Evolutionary conservation across 2,888 invertebrate genomes (phyloP).

Genomic region (Andrena hattorfiana): DNA sequence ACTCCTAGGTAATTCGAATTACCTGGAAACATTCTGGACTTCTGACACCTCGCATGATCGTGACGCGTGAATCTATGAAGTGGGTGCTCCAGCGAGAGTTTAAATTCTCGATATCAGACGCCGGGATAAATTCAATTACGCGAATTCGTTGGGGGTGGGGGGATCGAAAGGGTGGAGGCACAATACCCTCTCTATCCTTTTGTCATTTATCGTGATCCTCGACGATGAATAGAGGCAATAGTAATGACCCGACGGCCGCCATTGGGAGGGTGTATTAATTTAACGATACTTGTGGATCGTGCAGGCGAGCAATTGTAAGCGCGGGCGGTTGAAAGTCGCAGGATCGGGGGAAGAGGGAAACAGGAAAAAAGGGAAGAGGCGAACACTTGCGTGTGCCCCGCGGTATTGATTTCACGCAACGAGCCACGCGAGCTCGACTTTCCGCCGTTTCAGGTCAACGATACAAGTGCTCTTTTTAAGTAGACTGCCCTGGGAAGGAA

Average conservation of each 20-base stretch:
- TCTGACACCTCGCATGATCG: neutral
- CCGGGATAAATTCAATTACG: conserved; percentile 41
- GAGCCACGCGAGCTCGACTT: conserved; percentile 67
- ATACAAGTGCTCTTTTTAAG: conserved; percentile 48
- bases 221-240: conserved; percentile 14
- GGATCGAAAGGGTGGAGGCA: neutral
- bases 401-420: conserved; percentile 75
- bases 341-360: conserved; percentile 8
- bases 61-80: neutral
- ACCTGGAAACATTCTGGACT: too few species aligned
- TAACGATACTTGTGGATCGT: conserved; percentile 38
- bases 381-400: conserved; percentile 69
- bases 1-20: too few species aligned
- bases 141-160: conserved; percentile 14
- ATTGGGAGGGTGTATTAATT: conserved; percentile 33
- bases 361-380: conserved; percentile 53
- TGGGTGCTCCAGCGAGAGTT: neutral
- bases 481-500: conserved; percentile 31
- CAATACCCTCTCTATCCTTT: conserved; percentile 19
- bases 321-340: conserved; percentile 16
- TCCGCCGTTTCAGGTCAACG: conserved; percentile 56
- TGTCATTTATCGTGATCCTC: conserved; percentile 45
- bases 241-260: conserved; percentile 16
- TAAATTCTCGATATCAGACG: too few species aligned
- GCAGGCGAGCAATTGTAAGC: neutral